Conservation (phyloP, 1,140 invertebrate genomes). For the Prorops nasuta region DNA sequence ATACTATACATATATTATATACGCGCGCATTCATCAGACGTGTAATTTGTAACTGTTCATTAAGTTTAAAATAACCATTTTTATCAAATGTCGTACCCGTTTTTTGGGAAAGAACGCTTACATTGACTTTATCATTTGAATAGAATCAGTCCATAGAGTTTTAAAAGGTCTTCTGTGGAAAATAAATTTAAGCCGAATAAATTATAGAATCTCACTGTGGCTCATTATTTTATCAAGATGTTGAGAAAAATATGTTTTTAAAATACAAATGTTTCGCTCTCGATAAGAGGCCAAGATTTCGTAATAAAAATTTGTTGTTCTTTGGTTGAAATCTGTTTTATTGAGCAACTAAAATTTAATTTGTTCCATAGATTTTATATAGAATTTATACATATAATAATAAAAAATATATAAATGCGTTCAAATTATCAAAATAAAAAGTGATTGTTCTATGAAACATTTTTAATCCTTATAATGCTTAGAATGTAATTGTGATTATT, state of each 20-base stretch:
- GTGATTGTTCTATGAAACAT: neutral
- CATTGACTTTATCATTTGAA: neutral
- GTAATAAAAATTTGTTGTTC: too few relatives aligned
- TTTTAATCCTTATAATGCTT: slow-evolving; percentile 1
- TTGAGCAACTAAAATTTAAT: too few relatives aligned
- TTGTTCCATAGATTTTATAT: too few relatives aligned
- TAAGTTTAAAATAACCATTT: neutral
- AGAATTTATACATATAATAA: slow-evolving; percentile 9
- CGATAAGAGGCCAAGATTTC: too few relatives aligned
- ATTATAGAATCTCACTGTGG: too few relatives aligned
- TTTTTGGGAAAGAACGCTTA: neutral
- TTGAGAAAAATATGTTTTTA: too few relatives aligned
- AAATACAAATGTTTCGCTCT: too few relatives aligned
- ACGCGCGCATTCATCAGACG: neutral
- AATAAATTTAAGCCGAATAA: too few relatives aligned
- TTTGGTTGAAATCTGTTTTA: too few relatives aligned
- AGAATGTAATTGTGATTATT: neutral
- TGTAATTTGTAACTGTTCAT: neutral
- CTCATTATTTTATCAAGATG: too few relatives aligned
- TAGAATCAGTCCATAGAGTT: neutral
- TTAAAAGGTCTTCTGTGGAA: too few relatives aligned
- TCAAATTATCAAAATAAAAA: neutral
- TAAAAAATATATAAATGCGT: neutral
- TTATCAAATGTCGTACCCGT: too few relatives aligned
- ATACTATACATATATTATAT: slow-evolving; percentile 10